A percentile compares a stretch with the other conserved stretches of the same genome.
phyloP scores from a whole-genome alignment of 2,113 vertebrate species.

The Phainopepla nitens region DNA sequence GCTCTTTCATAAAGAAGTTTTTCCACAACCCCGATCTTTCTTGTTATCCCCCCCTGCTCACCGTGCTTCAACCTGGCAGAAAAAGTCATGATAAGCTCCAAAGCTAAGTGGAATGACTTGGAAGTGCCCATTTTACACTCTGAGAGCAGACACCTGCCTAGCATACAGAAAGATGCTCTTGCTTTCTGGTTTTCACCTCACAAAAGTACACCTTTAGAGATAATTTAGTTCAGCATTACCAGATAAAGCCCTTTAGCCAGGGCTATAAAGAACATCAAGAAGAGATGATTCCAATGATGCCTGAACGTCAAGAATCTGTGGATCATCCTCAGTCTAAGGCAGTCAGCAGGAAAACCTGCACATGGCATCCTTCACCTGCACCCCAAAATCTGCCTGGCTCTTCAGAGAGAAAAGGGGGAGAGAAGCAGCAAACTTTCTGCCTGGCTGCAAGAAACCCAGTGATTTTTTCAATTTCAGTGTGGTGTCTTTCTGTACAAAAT shows the following conservation, averaged over 20 bases:
- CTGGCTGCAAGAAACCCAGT: not conserved
- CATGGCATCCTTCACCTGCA: rapidly evolving
- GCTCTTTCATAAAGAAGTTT: not conserved
- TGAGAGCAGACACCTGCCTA: not conserved
- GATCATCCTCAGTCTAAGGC: not conserved
- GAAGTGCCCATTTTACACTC: not conserved
- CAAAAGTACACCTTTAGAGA: not conserved
- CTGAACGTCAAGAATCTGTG: not conserved
- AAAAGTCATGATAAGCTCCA: not conserved
- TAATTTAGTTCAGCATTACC: not conserved
- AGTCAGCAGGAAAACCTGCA: not conserved
- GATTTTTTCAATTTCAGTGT: not conserved
- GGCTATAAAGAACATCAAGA: not conserved
- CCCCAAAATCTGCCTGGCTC: not conserved
- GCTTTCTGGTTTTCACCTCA: not conserved
- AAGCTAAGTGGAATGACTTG: not conserved
- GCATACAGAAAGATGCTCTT: not conserved
- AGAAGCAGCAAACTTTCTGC: not conserved
- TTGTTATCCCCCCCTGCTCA: not conserved
- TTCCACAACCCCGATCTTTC: not conserved
- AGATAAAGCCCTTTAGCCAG: not conserved
- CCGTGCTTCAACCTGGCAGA: not conserved
- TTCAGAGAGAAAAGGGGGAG: not conserved
- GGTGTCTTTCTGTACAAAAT: not conserved
- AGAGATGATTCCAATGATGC: not conserved